These are phyloP conservation scores for Labeo catla DNA, from an alignment of 2,113 vertebrate species.

Conservation along the genomic window DNA sequence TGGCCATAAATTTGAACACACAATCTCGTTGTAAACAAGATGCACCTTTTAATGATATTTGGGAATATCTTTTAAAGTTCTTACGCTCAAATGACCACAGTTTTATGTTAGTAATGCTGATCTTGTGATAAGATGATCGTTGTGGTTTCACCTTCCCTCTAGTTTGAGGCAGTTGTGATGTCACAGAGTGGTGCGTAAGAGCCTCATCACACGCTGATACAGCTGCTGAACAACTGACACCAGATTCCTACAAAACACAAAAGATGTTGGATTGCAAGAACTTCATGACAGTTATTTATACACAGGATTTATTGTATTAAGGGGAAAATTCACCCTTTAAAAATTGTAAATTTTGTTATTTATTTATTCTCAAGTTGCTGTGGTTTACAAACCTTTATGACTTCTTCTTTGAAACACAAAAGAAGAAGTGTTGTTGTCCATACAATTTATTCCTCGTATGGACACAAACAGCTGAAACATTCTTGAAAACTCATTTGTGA, in stretches of 20 bases:
- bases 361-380: background rate
- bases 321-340: background rate
- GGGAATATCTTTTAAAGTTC: background rate
- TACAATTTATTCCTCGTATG: no score
- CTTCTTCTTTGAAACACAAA: no score
- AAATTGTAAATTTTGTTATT: background rate
- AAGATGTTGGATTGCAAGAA: background rate
- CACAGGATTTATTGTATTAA: background rate
- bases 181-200: constrained; percentile 70
- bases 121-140: constrained; percentile 6
- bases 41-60: background rate
- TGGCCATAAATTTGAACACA: background rate
- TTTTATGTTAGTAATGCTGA: background rate
- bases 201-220: constrained; percentile 68
- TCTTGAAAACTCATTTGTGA: background rate
- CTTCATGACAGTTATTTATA: background rate
- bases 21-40: background rate
- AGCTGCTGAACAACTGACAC: constrained; percentile 70
- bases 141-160: background rate
- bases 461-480: background rate
- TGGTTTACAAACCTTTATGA: background rate
- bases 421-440: background rate
- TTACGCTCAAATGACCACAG: background rate
- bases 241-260: constrained; percentile 66
- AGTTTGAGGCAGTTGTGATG: constrained; percentile 5